Percentiles rank a stretch among this genome's conserved stretches.
These are phyloP conservation scores for Morbakka virulenta DNA, from an alignment of 30 jellyfish, hydroid and myxozoan genomes.

Conservation along the genomic window DNA sequence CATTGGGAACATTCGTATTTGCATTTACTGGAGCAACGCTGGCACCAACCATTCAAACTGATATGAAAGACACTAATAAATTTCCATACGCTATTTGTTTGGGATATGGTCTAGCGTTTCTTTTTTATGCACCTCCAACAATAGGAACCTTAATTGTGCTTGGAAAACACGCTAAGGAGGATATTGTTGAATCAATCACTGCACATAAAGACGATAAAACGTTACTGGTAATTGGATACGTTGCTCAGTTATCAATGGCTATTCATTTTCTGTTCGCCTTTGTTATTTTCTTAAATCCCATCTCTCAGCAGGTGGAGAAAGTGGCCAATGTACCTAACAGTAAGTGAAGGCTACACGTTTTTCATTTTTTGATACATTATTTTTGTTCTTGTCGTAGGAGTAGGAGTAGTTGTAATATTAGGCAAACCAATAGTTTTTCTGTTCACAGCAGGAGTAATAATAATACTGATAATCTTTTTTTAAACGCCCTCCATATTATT, in stretches of 20 bases:
- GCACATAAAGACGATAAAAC: not conserved
- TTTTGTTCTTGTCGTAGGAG: too few species aligned
- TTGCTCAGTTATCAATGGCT: constrained; percentile 77
- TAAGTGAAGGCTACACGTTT: too few species aligned
- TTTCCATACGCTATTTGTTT: constrained; percentile 67
- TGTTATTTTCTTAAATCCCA: constrained; percentile 68
- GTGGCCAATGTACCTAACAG: constrained; percentile 65
- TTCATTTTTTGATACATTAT: too few species aligned
- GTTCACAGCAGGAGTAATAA: too few species aligned
- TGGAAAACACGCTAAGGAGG: constrained; percentile 46
- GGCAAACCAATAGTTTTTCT: too few species aligned
- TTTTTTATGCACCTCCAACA: constrained; percentile 74
- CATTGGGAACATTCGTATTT: constrained; percentile 92
- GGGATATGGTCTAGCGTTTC: constrained; percentile 61
- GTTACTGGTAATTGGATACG: constrained; percentile 6
- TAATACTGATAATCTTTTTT: too few species aligned
- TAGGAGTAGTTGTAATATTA: too few species aligned
- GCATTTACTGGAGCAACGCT: constrained; percentile 93
- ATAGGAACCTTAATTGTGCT: constrained; percentile 65
- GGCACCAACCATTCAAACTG: constrained; percentile 93
- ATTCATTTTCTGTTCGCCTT: constrained; percentile 80
- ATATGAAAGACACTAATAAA: constrained; percentile 76
- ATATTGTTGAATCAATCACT: constrained; percentile 55
- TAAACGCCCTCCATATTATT: too few species aligned
- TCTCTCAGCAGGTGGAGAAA: constrained; percentile 88